Base-by-base conservation (phyloP, 2,888 invertebrate genomes). In the Atethmia centrago region DNA sequence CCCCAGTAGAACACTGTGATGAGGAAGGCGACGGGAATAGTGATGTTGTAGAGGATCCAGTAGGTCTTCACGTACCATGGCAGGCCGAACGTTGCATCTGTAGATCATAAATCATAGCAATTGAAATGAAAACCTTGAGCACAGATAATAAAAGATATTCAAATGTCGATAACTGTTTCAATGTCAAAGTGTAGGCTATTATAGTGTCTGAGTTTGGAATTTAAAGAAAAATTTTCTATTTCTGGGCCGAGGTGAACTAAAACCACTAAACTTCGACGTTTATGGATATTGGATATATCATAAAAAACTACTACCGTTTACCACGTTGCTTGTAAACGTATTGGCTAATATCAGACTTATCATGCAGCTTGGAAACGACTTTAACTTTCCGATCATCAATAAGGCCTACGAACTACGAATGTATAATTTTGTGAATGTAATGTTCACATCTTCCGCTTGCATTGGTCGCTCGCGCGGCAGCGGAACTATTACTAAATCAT, bases 1-100 rank as follows among this genome's bases (percentile, higher is more conserved):
- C 93, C 91, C 96, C 96, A 96, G 90, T 96, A 96, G 90, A 96
- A 96, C 9, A 95, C 91, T 4, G 96, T 94, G 88, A 96, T 93
- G 85, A 96, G 95, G 87, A 96, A 96, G 12, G 96, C 93, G 55
- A 96, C 93, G 4, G 96, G 95, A 25, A 96, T 92, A 0, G 96
- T 92, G 72, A 95, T 94, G 87, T 96, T 96, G 93, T 96, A 96
- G 75, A 96, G 90, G 61, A 96, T 92, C 96, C 96, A 96, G 87
- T 96, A 96, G 28, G 91, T 91, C 83, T 94, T 95, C 80, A 95
- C 94, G 88, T 93, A 95, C 95, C 95, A 95, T 53, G 96, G 95
- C 67, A 96, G 89, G 36, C 94, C 93, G 66, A 92, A 92, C 8
- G 94, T 93, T 40, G 93, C 92, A 82, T 96, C 95, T 96, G 93